Evolutionary conservation across 2,113 vertebrate species (phyloP).

Genomic region (Scomber japonicus): DNA sequence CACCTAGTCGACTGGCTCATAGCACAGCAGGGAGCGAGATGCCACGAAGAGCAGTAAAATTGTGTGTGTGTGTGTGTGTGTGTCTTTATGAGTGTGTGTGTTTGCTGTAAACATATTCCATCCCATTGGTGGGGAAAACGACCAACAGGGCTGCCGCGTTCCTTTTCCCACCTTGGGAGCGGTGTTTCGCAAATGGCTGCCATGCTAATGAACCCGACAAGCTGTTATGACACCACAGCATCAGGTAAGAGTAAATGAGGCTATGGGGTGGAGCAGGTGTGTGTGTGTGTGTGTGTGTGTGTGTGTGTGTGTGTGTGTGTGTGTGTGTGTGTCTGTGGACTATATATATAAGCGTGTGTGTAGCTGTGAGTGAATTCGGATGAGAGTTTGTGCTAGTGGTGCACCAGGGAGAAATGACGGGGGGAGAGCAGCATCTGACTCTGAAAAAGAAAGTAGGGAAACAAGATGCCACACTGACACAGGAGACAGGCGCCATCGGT

Average conservation of each 20-base stretch:
- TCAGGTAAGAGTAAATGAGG: conserved; percentile 85
- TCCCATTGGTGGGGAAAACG: conserved; percentile 38
- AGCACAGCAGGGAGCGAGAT: conserved; percentile 51
- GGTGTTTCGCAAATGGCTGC: conserved; percentile 77
- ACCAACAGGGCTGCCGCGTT: conserved; percentile 60
- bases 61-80: conserved; percentile 44
- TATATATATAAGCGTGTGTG: conserved; percentile 11
- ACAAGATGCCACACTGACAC: conserved; percentile 89
- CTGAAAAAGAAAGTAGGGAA: conserved; percentile 81
- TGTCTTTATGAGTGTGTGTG: conserved; percentile 23
- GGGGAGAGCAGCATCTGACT: conserved; percentile 82
- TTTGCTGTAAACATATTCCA: conserved; percentile 58
- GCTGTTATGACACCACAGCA: conserved; percentile 85
- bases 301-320: conserved; percentile 18
- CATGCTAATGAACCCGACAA: conserved; percentile 85
- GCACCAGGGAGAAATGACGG: conserved; percentile 65
- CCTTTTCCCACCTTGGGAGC: conserved; percentile 78
- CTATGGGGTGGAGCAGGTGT: conserved; percentile 79
- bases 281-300: conserved; percentile 28
- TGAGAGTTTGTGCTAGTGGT: conserved; percentile 50
- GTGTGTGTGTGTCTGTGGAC: conserved; percentile 15
- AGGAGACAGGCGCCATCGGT: conserved; percentile 92
- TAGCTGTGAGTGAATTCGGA: conserved; percentile 45
- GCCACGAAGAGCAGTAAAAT: conserved; percentile 45
- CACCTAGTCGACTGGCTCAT: conserved; percentile 60